These are phyloP conservation scores for Syndactyla subalaris DNA, from an alignment of 2,797 vertebrate species.

Conservation along the genomic window DNA sequence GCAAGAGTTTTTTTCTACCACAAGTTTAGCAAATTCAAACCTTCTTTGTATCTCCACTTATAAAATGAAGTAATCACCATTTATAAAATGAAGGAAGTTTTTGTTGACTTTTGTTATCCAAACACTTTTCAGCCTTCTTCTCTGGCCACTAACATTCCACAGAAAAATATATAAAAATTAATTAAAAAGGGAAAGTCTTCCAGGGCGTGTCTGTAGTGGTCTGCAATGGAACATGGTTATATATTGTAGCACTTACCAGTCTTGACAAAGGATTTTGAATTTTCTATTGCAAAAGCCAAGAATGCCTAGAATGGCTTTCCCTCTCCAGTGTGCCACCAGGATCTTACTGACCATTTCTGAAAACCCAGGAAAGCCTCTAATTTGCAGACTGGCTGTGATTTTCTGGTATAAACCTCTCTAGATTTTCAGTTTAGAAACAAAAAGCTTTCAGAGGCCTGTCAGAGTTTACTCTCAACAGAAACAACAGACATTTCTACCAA, in stretches of 20 bases:
- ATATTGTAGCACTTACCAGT: background rate
- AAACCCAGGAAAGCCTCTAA: background rate
- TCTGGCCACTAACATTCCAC: accelerated
- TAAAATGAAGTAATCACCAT: background rate
- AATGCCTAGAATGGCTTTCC: background rate
- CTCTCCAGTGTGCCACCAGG: background rate
- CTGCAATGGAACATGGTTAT: background rate
- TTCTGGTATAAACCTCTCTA: background rate
- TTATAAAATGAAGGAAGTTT: background rate
- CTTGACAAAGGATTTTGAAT: background rate
- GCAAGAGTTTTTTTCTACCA: background rate
- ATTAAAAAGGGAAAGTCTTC: background rate
- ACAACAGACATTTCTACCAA: background rate
- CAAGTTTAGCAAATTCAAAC: background rate
- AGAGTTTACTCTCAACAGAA: background rate
- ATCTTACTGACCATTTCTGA: background rate
- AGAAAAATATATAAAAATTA: background rate
- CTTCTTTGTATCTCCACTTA: background rate
- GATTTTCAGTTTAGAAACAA: background rate
- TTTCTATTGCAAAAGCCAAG: background rate
- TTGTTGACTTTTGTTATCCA: background rate
- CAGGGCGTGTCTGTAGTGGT: accelerated
- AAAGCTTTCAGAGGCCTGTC: background rate
- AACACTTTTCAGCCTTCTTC: background rate
- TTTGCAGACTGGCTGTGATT: background rate